Evolutionary conservation across 2,888 invertebrate species (phyloP), one percentile per base, ranked within the genome.

Genomic region (Caenorhabditis parvicauda): DNA sequence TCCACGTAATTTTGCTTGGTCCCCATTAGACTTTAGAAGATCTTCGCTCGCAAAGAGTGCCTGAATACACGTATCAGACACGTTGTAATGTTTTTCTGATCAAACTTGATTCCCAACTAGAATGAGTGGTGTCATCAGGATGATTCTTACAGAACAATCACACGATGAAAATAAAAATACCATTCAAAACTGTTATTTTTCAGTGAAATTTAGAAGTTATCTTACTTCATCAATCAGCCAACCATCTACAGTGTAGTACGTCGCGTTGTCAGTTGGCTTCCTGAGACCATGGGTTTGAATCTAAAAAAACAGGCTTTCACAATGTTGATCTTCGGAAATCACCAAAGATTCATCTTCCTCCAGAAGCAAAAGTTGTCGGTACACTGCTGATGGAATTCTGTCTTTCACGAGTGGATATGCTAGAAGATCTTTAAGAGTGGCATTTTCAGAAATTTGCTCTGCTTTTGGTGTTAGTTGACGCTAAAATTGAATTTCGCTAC

Each of bases 221-320:
- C n/a, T 6, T 19, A 72, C 74, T 48, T 76, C 54, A 48, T 64
- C 69, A 41, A 76, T 60, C 1, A 76, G 54, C 62, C 73, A 70
- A 22, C 76, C 75, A 53, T 76, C 76, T 27, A 76, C 60, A 0
- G 63, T 55, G 22, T 63, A 63, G n/a, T n/a, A n/a, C n/a, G n/a
- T n/a, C 0, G 50, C 43, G 25, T 22, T 53, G 22, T 48, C 51
- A 17, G 14, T 14, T 6, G 28, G 43, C 2, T 27, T 29, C 37
- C 48, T 14, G 19, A 2, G 21, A 1, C 5, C 2, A 3, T 24
- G 12, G 12, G n/a, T 7, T 7, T 46, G 25, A 24, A 43, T 43
- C 43, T 43, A n/a, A 4, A 43, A 43, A 42, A 17, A 9, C 24
- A 21, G 9, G 19, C 39, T 17, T 47, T 24, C 5, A 5, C 19